A percentile compares a stretch with the other conserved stretches of the same genome.
Evolutionary conservation across 2,888 invertebrate species (phyloP).

Genomic region (Fragum sueziense): DNA sequence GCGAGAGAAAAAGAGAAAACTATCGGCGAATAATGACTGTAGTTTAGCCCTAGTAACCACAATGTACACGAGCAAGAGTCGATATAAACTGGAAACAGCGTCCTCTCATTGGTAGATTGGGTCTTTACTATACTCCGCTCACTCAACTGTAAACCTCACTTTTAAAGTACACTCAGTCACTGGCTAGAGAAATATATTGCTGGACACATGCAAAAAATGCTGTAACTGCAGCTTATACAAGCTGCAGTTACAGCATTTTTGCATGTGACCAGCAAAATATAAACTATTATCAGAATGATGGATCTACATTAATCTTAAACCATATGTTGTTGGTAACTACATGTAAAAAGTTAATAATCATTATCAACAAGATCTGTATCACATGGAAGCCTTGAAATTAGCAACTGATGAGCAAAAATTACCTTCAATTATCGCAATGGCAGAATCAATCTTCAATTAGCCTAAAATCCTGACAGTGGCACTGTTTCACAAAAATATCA

Average conservation of each 20-base stretch:
- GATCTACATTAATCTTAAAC: background rate
- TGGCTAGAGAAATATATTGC: too few relatives aligned
- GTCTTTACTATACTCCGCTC: slow-evolving; percentile 27
- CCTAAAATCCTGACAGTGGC: too few relatives aligned
- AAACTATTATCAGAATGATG: background rate
- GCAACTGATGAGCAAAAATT: too few relatives aligned
- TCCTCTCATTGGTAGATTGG: slow-evolving; percentile 51
- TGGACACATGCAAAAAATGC: too few relatives aligned
- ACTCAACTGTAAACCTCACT: slow-evolving; percentile 22
- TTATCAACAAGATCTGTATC: too few relatives aligned
- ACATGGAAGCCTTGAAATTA: too few relatives aligned
- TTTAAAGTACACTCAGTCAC: background rate
- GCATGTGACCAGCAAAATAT: too few relatives aligned
- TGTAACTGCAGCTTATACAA: too few relatives aligned
- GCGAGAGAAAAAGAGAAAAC: slow-evolving; percentile 33
- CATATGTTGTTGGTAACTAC: background rate
- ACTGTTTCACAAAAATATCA: too few relatives aligned
- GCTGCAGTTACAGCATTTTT: too few relatives aligned
- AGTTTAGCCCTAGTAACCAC: slow-evolving; percentile 41
- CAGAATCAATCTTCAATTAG: too few relatives aligned
- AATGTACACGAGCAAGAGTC: slow-evolving; percentile 35
- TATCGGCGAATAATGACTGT: slow-evolving; percentile 18
- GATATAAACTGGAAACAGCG: slow-evolving; percentile 43
- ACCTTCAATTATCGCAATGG: too few relatives aligned
- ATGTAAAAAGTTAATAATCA: background rate